Evolutionary conservation across 2,888 invertebrate species (phyloP), one percentile per base, ranked within the genome.

Genomic region (Cantharis rustica): DNA sequence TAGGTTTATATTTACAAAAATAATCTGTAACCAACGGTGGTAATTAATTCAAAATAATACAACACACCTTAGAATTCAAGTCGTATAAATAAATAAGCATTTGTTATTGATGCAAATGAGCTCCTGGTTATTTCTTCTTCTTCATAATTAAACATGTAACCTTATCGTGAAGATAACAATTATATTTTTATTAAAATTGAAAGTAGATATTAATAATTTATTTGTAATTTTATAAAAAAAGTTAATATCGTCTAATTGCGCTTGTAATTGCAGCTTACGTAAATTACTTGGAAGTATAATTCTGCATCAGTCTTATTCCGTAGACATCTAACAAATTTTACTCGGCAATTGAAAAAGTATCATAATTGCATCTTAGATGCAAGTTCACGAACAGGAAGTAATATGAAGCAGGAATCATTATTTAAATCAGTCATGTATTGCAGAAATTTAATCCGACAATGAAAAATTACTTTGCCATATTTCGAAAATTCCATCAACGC

Each of bases 291-390:
- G 69, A 68, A 71, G 27, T 68, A 72, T 61, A 16, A 63, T 16
- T 63, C 69, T 69, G 68, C 72, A 23, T 23, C 23, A 69, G 26
- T 62, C 61, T 61, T 26, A 61, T 27, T 64, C 15, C 16, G 27
- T 68, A 71, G n/a, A 47, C n/a, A 47, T 47, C 7, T n/a, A 47
- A 20, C 64, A 63, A 70, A 74, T 74, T 69, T 31, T 64, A 64
- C 10, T 13, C 23, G 63, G 16, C 17, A 66, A 61, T 69, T 72
- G 64, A 76, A 76, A 76, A 66, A 76, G 73, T 26, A 31, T 17
- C 26, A 66, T 76, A 76, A 76, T 76, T 76, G 68, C 70, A 73
- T n/a, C 76, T 73, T 61, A 71, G 68, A 71, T 64, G 47, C 61
- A 61, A 76, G 20, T 68, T 61, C 73, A 62, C 26, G 74, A 64